phyloP scores from a whole-genome alignment of 1,140 invertebrate genomes.

The Drosophila gunungcola region DNA sequence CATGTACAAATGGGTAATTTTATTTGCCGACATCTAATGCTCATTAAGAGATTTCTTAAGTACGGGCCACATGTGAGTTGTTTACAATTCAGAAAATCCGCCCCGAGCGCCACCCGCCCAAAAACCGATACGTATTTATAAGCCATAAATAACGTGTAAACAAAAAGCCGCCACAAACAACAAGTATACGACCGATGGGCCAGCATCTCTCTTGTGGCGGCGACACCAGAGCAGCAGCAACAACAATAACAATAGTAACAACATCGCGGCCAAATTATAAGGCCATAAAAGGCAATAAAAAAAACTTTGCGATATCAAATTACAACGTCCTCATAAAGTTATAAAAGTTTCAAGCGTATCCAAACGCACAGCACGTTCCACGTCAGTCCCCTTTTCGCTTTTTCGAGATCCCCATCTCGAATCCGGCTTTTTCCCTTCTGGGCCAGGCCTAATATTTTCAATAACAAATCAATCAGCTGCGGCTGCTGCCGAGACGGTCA shows the following conservation, averaged over 20 bases:
- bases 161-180: conserved; percentile 69
- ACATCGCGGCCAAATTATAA: conserved; percentile 82
- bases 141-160: conserved; percentile 81
- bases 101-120: conserved; percentile 2
- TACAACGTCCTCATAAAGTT: conserved; percentile 81
- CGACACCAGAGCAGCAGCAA: conserved; percentile 33
- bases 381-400: conserved; percentile 1
- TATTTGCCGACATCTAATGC: conserved; percentile 62
- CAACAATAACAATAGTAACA: conserved; percentile 47
- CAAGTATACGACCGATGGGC: conserved; percentile 63
- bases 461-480: conserved; percentile 81
- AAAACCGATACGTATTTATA: conserved; percentile 72
- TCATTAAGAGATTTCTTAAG: conserved; percentile 74
- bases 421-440: conserved; percentile 14
- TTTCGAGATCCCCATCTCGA: conserved; percentile 2
- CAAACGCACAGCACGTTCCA: conserved; percentile 65
- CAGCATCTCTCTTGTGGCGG: conserved; percentile 40
- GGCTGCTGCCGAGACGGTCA: conserved; percentile 61
- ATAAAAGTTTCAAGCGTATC: conserved; percentile 82
- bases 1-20: conserved; percentile 42
- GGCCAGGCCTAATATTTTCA: conserved; percentile 78
- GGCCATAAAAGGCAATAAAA: conserved; percentile 82
- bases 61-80: conserved; percentile 67
- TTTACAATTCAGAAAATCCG: conserved; percentile 63
- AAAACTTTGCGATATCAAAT: conserved; percentile 81